Percentiles rank a stretch among this genome's conserved stretches.
phyloP scores from a whole-genome alignment of 2,797 vertebrate species.

The Cossypha caffra region DNA sequence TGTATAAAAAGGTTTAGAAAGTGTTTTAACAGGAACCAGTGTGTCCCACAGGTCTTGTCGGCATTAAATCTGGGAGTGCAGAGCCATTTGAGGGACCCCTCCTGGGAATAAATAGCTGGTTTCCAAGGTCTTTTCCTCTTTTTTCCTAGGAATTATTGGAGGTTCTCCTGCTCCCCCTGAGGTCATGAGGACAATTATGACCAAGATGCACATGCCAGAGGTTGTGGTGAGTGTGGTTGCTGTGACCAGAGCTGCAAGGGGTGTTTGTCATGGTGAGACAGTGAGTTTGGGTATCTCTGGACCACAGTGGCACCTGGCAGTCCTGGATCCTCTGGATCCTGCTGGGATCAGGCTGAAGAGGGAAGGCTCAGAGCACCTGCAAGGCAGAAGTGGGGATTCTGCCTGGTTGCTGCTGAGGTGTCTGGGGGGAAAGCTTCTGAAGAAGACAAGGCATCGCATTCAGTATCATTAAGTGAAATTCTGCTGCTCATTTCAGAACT shows the following conservation, averaged over 20 bases:
- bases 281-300: not conserved
- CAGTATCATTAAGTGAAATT: not conserved
- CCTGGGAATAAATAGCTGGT: not conserved
- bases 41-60: not conserved
- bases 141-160: slow-evolving; percentile 80
- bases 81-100: not conserved
- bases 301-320: accelerated
- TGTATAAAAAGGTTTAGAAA: not conserved
- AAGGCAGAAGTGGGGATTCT: not conserved
- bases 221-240: slow-evolving; percentile 81
- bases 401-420: not conserved
- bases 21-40: not conserved
- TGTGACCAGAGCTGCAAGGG: not conserved
- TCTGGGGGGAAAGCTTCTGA: not conserved
- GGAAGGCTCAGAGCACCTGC: not conserved
- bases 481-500: not conserved
- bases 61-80: not conserved
- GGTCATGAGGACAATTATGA: slow-evolving; percentile 75
- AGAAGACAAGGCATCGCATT: not conserved
- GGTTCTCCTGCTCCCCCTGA: slow-evolving; percentile 87
- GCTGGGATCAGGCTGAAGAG: not conserved
- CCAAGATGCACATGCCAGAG: slow-evolving; percentile 77
- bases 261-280: not conserved
- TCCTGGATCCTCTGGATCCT: not conserved
- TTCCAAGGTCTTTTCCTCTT: not conserved